A percentile compares a stretch with the other conserved stretches of the same genome.
Evolutionary conservation across 2,113 vertebrate genomes (phyloP).

Genomic region (Acrocephalus arundinaceus): DNA sequence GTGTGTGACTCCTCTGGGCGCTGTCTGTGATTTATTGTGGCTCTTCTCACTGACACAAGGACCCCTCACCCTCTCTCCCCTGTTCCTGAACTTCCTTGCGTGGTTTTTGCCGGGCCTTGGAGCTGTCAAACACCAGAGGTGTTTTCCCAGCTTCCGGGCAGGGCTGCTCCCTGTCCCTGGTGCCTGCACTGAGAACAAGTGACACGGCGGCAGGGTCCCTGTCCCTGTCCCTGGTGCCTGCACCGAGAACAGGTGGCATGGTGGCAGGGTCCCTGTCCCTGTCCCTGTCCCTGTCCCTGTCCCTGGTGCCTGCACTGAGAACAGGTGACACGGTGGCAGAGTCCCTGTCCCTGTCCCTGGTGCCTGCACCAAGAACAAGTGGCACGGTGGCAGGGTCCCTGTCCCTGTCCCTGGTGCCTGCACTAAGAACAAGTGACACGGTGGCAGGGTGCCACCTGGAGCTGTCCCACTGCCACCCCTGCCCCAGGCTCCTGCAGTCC

Average conservation of each 20-base stretch:
- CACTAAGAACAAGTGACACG: background rate
- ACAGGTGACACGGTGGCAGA: no score
- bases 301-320: no score
- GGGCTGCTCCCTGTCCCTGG: background rate
- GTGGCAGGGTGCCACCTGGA: background rate
- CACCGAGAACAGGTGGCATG: no score
- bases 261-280: no score
- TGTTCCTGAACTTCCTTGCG: background rate
- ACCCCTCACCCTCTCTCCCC: accelerated
- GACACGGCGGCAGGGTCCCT: no score
- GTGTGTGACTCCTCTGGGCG: background rate
- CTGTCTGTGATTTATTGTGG: background rate
- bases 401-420: no score
- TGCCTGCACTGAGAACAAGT: no score
- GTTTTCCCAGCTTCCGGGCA: background rate
- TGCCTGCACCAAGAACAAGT: no score
- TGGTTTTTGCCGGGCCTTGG: background rate
- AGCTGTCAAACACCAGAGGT: background rate
- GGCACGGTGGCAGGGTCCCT: no score
- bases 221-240: no score
- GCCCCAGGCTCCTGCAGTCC: background rate
- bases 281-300: no score
- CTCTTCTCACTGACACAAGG: background rate
- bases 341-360: no score
- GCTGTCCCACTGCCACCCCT: accelerated